Evolutionary conservation across 1,140 invertebrate genomes (phyloP).

Genomic region (Mylabris phalerata): DNA sequence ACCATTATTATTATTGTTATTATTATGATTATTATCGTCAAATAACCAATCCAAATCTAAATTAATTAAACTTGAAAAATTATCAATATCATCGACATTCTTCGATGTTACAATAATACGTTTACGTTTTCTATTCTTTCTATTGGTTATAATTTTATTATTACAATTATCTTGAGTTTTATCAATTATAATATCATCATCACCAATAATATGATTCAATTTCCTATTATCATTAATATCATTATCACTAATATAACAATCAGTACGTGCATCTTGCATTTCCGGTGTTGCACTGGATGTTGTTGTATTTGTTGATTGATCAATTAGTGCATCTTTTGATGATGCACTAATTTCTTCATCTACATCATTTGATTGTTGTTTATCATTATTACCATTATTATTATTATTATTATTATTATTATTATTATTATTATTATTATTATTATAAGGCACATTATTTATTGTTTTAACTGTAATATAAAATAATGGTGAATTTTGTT

Average conservation of each 20-base stretch:
- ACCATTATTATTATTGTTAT: slow-evolving; percentile 18
- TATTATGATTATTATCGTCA: slow-evolving; percentile 37
- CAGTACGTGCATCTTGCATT: slow-evolving; percentile 40
- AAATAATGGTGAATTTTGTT: slow-evolving; percentile 26
- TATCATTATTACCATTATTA: background rate
- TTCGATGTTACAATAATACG: slow-evolving; percentile 1
- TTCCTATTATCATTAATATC: slow-evolving; percentile 33
- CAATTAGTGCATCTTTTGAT: slow-evolving; percentile 56
- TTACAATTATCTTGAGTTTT: slow-evolving; percentile 2
- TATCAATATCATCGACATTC: slow-evolving; percentile 19
- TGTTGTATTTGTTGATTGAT: slow-evolving; percentile 47
- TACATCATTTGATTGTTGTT: slow-evolving; percentile 17
- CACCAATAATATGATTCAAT: slow-evolving; percentile 35
- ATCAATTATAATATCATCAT: slow-evolving; percentile 13
- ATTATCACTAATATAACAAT: slow-evolving; percentile 16
- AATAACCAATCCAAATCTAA: slow-evolving; percentile 41
- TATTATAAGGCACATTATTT: slow-evolving; percentile 16
- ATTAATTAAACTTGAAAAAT: slow-evolving; percentile 35
- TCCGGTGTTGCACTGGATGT: slow-evolving; percentile 53
- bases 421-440: background rate
- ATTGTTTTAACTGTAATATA: slow-evolving; percentile 25
- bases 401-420: background rate
- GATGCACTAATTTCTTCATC: slow-evolving; percentile 49
- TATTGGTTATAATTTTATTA: slow-evolving; percentile 5
- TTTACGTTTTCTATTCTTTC: slow-evolving; percentile 25